phyloP scores from a whole-genome alignment of 2,888 invertebrate species.

The Erynnis tages region DNA sequence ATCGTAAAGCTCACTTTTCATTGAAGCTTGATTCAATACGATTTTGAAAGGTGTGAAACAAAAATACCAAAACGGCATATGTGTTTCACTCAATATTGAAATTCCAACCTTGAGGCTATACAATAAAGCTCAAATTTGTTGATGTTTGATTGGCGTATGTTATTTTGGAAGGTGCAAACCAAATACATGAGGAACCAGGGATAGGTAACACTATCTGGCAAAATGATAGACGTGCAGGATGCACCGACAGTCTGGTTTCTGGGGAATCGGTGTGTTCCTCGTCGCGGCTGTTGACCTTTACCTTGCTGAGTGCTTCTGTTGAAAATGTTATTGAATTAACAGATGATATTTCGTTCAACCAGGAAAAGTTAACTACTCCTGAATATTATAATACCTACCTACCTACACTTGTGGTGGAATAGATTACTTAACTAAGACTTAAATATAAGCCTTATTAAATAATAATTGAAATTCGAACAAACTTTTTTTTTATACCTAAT shows the following conservation, averaged over 20 bases:
- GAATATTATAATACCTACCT: no score
- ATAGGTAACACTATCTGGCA: constrained; percentile 20
- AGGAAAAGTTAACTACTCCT: no score
- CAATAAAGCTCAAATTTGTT: not conserved
- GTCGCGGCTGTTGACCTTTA: constrained; percentile 24
- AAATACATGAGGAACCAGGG: constrained; percentile 17
- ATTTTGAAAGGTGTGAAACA: not conserved
- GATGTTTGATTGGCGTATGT: not conserved
- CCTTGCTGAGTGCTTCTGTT: constrained; percentile 21
- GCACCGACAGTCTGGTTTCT: not conserved
- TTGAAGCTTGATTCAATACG: not conserved
- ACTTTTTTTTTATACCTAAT: no score
- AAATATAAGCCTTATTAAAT: no score
- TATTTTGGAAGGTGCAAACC: not conserved
- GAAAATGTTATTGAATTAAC: not conserved
- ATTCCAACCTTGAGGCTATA: not conserved
- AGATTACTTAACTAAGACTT: no score
- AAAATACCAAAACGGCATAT: no score
- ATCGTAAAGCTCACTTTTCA: not conserved
- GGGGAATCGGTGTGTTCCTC: constrained; percentile 13
- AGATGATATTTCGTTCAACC: no score
- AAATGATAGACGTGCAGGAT: constrained; percentile 24
- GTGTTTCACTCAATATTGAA: no score
- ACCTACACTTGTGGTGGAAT: no score
- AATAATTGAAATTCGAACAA: no score